Percentiles rank a stretch among this genome's conserved stretches.
These are phyloP conservation scores for Drosophila austrosaltans DNA, from an alignment of 2,888 invertebrate species.

Conservation along the genomic window DNA sequence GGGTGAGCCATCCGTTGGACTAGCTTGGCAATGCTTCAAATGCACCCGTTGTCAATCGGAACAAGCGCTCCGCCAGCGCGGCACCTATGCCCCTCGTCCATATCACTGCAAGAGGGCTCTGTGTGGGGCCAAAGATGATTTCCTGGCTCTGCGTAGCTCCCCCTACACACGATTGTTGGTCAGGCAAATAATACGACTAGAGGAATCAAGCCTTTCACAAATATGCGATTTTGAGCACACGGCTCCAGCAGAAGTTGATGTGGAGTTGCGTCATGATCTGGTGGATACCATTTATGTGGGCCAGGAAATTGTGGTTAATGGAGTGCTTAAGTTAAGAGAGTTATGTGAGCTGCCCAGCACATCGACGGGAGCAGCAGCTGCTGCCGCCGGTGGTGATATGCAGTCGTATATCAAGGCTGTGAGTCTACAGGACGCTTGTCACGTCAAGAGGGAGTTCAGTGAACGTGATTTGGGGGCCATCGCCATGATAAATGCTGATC, in stretches of 20 bases:
- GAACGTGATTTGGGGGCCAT: constrained; percentile 84
- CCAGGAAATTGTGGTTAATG: constrained; percentile 93
- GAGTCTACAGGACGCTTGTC: constrained; percentile 89
- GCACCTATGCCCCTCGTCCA: constrained; percentile 61
- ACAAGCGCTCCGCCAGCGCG: constrained; percentile 87
- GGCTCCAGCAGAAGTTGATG: constrained; percentile 90
- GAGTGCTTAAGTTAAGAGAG: constrained; percentile 90
- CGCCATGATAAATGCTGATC: constrained; percentile 81
- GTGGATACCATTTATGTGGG: constrained; percentile 94
- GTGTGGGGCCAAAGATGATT: constrained; percentile 82
- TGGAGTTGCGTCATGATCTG: constrained; percentile 92
- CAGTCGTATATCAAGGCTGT: constrained; percentile 92
- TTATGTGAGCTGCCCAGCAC: constrained; percentile 80
- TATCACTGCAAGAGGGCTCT: constrained; percentile 64
- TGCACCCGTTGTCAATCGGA: constrained; percentile 80
- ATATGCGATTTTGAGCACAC: constrained; percentile 86
- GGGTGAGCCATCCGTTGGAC: constrained; percentile 89
- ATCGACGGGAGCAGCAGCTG: constrained; percentile 52
- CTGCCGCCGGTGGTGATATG: constrained; percentile 86
- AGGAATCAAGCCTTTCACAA: constrained; percentile 86
- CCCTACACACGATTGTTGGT: constrained; percentile 89
- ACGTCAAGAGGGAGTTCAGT: constrained; percentile 83
- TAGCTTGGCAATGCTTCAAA: constrained; percentile 89
- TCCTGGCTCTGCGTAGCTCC: constrained; percentile 87
- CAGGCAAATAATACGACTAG: constrained; percentile 92